phyloP scores from a whole-genome alignment of 2,113 vertebrate species.

The Muntiacus reevesi region DNA sequence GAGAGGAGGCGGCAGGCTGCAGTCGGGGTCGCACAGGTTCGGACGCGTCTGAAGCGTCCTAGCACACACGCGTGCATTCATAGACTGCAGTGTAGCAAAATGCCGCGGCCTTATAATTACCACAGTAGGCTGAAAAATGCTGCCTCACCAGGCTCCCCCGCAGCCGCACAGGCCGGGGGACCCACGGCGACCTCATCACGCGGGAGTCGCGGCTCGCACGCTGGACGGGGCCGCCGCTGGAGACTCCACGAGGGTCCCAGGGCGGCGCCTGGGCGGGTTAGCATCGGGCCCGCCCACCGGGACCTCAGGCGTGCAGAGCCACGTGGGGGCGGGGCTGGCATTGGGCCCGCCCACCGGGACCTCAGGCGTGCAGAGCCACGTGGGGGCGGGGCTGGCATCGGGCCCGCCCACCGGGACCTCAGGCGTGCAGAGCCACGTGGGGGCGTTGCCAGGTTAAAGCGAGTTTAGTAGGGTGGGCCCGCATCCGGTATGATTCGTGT shows the following conservation, averaged over 20 bases:
- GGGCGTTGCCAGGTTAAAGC: neutral
- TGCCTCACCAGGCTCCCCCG: neutral
- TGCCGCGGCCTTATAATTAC: neutral
- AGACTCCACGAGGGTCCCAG: neutral
- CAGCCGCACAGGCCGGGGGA: no score
- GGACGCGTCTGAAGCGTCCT: neutral
- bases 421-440: neutral
- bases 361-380: no score
- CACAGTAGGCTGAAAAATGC: neutral
- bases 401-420: neutral
- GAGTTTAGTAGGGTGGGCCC: neutral
- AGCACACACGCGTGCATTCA: neutral
- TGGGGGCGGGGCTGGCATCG: no score
- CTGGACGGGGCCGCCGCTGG: fast-evolving
- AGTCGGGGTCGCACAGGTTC: neutral
- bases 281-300: neutral
- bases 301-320: neutral
- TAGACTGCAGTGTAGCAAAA: neutral
- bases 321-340: no score
- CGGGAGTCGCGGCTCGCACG: fast-evolving
- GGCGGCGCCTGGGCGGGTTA: fast-evolving
- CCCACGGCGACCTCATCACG: neutral
- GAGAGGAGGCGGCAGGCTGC: neutral
- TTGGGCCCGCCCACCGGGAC: neutral
- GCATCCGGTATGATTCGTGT: neutral